Conservation (phyloP, 1,140 invertebrate species). For the Tigriopus japonicus region DNA sequence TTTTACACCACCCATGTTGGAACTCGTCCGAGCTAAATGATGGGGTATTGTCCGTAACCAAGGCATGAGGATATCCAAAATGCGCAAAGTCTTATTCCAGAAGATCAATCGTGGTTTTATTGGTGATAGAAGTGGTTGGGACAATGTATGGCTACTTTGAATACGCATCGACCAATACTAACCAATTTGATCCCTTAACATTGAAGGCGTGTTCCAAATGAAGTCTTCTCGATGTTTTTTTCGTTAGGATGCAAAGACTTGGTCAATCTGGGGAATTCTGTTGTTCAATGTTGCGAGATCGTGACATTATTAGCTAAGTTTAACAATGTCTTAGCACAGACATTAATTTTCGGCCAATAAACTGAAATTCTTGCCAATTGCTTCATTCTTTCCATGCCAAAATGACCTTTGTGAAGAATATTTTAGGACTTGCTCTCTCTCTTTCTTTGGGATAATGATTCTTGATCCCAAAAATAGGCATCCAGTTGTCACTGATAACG, state of each 20-base stretch:
- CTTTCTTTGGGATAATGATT: too few relatives aligned
- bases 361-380: too few relatives aligned
- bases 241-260: constrained; percentile 16
- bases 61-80: background rate
- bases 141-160: constrained; percentile 29
- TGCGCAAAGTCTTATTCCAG: constrained; percentile 1
- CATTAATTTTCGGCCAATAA: too few relatives aligned
- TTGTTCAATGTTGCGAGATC: too few relatives aligned
- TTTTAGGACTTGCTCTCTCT: too few relatives aligned
- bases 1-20: too few relatives aligned
- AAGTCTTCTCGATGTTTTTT: constrained; percentile 21
- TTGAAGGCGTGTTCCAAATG: constrained; percentile 28
- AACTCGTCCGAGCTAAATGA: background rate
- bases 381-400: too few relatives aligned
- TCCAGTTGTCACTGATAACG: too few relatives aligned
- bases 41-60: background rate
- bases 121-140: background rate
- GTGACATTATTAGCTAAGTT: too few relatives aligned
- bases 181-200: constrained; percentile 21
- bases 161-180: constrained; percentile 28
- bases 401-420: too few relatives aligned
- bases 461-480: too few relatives aligned
- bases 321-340: too few relatives aligned
- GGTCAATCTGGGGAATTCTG: background rate
- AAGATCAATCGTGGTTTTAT: background rate